phyloP scores from a whole-genome alignment of 2,888 invertebrate species.

The Laothoe populi region DNA sequence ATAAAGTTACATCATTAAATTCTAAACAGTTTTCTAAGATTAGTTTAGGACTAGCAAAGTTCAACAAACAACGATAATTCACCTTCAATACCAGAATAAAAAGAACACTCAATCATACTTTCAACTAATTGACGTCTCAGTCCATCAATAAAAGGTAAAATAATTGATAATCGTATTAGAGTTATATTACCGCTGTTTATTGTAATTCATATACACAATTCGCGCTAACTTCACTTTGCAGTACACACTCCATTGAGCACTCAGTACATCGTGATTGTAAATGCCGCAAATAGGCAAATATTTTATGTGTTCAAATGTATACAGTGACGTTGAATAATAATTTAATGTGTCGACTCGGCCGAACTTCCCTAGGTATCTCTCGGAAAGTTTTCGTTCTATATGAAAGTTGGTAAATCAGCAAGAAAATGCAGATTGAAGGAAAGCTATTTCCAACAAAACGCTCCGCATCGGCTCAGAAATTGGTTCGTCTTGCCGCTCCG shows the following conservation, averaged over 20 bases:
- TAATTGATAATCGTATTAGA: not conserved
- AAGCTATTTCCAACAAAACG: slow-evolving; percentile 84
- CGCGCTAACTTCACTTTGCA: slow-evolving; percentile 2
- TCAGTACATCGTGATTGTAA: slow-evolving; percentile 6
- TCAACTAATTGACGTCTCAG: not conserved
- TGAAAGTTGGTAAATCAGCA: slow-evolving; percentile 84
- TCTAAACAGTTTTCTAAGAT: not conserved
- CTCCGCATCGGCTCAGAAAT: slow-evolving; percentile 82
- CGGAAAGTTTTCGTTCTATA: slow-evolving; percentile 64
- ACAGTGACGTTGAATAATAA: slow-evolving; percentile 59
- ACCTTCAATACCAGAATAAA: not conserved
- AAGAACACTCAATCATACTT: not conserved
- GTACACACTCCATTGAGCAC: slow-evolving; percentile 3
- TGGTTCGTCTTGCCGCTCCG: slow-evolving; percentile 79
- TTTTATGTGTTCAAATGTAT: slow-evolving; percentile 23
- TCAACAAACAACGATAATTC: not conserved
- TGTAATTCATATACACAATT: not conserved
- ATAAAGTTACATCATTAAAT: not conserved
- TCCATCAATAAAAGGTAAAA: not conserved
- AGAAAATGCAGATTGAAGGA: slow-evolving; percentile 85
- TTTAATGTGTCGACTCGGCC: slow-evolving; percentile 64
- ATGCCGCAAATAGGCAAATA: slow-evolving; percentile 20
- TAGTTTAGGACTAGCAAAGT: not conserved
- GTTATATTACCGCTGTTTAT: not conserved
- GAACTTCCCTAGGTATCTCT: slow-evolving; percentile 62